Percentiles rank a stretch among this genome's conserved stretches.
Evolutionary conservation across 2,797 vertebrate species (phyloP).

Genomic region (Onychomys leucogaster): DNA sequence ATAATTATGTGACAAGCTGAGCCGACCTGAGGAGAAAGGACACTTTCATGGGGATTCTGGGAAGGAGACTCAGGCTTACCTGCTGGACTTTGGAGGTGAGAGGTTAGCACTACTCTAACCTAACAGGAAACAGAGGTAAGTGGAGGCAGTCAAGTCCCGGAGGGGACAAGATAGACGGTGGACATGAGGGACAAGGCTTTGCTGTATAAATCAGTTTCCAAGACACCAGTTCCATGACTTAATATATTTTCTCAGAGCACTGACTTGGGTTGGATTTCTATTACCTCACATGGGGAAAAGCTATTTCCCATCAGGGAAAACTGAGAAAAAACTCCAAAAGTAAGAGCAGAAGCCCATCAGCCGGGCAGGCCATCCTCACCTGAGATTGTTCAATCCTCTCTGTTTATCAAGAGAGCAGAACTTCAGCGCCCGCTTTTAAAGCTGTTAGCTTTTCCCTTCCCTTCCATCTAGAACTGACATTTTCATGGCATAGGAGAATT

Average conservation of each 20-base stretch:
- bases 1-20: neutral
- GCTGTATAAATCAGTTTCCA: neutral
- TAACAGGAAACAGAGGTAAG: fast-evolving
- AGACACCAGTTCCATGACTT: neutral
- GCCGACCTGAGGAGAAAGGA: neutral
- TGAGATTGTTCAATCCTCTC: neutral
- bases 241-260: neutral
- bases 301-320: neutral
- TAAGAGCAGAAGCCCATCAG: neutral
- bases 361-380: neutral
- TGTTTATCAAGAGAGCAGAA: neutral
- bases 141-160: neutral
- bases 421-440: neutral
- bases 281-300: neutral
- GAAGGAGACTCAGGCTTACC: neutral
- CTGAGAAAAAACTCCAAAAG: neutral
- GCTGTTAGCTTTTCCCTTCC: constrained; percentile 31
- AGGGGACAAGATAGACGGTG: neutral
- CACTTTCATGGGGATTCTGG: neutral
- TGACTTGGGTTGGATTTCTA: neutral
- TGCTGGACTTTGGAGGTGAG: too few relatives aligned
- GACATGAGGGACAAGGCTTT: neutral
- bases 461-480: constrained; percentile 2
- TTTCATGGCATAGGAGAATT: neutral
- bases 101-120: neutral